Evolutionary conservation across 2,888 invertebrate genomes (phyloP).

Genomic region (Dicyrtoma fusca): DNA sequence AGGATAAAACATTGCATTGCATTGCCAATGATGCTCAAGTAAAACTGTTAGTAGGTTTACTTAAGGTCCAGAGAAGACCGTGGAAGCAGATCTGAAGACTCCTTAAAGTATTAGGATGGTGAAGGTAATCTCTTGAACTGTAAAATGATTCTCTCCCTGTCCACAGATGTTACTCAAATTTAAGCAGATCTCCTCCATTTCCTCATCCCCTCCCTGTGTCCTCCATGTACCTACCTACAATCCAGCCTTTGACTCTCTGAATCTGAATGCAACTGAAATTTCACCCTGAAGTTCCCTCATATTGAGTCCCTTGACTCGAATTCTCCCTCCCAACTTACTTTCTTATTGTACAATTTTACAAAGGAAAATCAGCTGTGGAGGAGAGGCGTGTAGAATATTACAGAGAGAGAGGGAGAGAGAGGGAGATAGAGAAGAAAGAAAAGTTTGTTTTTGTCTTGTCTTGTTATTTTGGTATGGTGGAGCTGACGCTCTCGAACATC

Average conservation of each 20-base stretch:
- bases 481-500: no score
- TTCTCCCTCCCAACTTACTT: not conserved
- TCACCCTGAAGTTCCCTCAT: not conserved
- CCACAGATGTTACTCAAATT: constrained; percentile 37
- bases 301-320: not conserved
- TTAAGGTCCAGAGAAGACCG: no score
- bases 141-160: constrained; percentile 25
- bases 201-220: not conserved
- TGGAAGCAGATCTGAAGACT: not conserved
- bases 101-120: not conserved
- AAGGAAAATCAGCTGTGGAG: not conserved
- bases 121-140: constrained; percentile 34
- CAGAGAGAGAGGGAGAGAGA: no score
- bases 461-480: no score
- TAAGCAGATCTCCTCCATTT: constrained; percentile 8
- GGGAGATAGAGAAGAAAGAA: no score
- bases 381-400: no score
- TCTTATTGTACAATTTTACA: not conserved
- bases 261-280: not conserved
- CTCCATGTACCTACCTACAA: not conserved
- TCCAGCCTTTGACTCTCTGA: not conserved
- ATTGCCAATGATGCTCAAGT: constrained; percentile 1
- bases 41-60: not conserved
- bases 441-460: no score
- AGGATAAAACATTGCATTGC: not conserved